Conservation (phyloP, 2,888 invertebrate species). For the Lepidocyrtoides sp. region DNA sequence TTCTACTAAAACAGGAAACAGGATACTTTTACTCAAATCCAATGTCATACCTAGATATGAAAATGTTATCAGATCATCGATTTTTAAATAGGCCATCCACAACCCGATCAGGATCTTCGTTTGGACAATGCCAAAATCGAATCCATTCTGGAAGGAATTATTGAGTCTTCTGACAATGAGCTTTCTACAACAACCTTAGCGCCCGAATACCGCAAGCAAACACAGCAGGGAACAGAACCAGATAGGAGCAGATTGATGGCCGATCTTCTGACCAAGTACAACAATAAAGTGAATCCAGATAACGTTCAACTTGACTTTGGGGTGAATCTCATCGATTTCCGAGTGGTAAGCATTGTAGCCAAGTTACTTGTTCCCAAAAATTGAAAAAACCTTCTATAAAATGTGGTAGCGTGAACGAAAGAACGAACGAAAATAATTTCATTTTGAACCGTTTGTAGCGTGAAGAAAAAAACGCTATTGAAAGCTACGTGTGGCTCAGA, state of each 20-base stretch:
- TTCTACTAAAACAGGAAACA: neutral
- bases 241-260: constrained; percentile 72
- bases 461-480: constrained; percentile 60
- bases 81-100: neutral
- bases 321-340: constrained; percentile 69
- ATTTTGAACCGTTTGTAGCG: constrained; percentile 62
- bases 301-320: constrained; percentile 73
- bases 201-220: neutral
- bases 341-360: constrained; percentile 80
- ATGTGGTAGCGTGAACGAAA: too few species aligned
- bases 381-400: too few species aligned
- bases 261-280: constrained; percentile 72
- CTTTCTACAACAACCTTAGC: neutral
- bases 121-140: neutral
- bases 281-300: constrained; percentile 77
- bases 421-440: too few species aligned
- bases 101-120: constrained; percentile 26
- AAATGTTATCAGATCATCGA: too few species aligned
- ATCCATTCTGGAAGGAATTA: neutral
- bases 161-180: neutral
- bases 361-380: too few species aligned
- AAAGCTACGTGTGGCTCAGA: constrained; percentile 76
- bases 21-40: neutral
- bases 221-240: constrained; percentile 27
- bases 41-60: neutral